A percentile compares a stretch with the other conserved stretches of the same genome.
Conservation (phyloP, 2,888 invertebrate genomes). For the Drosophila melanosoma region DNA sequence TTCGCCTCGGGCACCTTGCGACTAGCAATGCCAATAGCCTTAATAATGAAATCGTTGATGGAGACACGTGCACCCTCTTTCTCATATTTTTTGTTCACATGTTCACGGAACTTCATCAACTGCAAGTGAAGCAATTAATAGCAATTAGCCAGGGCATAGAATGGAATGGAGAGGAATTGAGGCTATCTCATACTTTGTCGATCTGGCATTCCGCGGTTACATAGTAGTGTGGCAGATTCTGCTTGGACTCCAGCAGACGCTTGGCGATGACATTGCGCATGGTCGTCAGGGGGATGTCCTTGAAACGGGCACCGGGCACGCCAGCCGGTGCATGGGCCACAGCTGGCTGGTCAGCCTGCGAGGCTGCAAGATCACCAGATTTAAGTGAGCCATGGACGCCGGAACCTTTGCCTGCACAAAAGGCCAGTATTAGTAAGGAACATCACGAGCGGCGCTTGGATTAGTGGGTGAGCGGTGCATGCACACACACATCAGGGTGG, state of each 20-base stretch:
- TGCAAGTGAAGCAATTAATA: conserved; percentile 29
- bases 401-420: conserved; percentile 88
- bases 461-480: conserved; percentile 36
- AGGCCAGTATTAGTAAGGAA: conserved; percentile 53
- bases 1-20: conserved; percentile 96
- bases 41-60: conserved; percentile 98
- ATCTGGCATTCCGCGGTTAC: conserved; percentile 93
- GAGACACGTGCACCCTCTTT: conserved; percentile 94
- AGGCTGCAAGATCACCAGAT: conserved; percentile 89
- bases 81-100: conserved; percentile 92
- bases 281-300: conserved; percentile 93
- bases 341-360: conserved; percentile 62
- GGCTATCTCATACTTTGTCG: conserved; percentile 87
- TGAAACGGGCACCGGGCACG: conserved; percentile 76
- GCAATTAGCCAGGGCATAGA: background rate
- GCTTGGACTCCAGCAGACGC: conserved; percentile 94
- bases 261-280: conserved; percentile 96
- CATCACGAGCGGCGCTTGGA: conserved; percentile 19
- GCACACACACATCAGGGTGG: conserved; percentile 55
- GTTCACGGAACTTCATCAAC: conserved; percentile 89
- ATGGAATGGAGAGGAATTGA: conserved; percentile 65
- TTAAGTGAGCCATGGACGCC: conserved; percentile 94
- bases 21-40: conserved; percentile 95
- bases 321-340: conserved; percentile 49
- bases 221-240: conserved; percentile 98